Evolutionary conservation across 2,113 vertebrate species (phyloP).

Genomic region (Brachyhypopomus gauderio): DNA sequence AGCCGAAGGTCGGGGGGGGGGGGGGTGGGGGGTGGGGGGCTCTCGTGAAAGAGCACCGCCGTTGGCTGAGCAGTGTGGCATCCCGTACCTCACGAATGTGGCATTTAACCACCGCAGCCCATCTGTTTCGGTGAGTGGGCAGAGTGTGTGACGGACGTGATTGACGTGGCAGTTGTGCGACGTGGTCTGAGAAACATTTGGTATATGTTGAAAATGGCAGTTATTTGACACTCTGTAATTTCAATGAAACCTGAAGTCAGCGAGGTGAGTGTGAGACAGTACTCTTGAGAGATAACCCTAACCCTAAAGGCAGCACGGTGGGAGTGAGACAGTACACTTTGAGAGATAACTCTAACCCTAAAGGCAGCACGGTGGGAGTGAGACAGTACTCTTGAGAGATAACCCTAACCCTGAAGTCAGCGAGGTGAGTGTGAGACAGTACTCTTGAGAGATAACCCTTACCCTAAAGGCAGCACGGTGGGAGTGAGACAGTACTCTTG

Average conservation of each 20-base stretch:
- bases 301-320: no score
- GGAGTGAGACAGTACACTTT: no score
- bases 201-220: neutral
- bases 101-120: slow-evolving; percentile 41
- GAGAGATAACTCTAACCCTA: no score
- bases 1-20: slow-evolving; percentile 62
- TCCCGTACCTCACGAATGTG: slow-evolving; percentile 41
- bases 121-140: slow-evolving; percentile 14
- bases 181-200: neutral
- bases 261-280: no score
- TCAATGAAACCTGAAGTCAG: neutral
- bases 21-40: slow-evolving; percentile 25
- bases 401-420: no score
- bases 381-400: no score
- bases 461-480: no score
- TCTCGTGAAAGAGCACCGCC: slow-evolving; percentile 63
- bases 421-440: no score
- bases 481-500: no score
- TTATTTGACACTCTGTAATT: neutral
- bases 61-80: slow-evolving; percentile 42
- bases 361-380: no score
- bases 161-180: neutral
- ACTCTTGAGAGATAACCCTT: no score
- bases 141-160: slow-evolving; percentile 6
- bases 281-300: no score